These are phyloP conservation scores for Ctena decussata DNA, from an alignment of 2,888 invertebrate species.

Conservation along the genomic window DNA sequence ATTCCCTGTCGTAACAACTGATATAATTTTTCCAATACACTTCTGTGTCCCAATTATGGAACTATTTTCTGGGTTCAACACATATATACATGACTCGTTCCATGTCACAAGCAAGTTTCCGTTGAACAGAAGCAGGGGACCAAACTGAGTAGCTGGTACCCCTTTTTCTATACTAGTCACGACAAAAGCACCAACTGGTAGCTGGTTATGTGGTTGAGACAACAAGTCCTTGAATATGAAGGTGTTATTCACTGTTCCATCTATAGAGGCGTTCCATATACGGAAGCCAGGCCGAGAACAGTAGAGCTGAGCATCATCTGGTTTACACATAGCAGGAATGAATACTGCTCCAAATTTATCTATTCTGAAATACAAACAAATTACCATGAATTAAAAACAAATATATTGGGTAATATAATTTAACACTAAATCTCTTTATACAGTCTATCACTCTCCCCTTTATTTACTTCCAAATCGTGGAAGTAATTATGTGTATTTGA, in stretches of 20 bases:
- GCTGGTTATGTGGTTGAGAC: conserved; percentile 65
- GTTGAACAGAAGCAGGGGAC: conserved; percentile 90
- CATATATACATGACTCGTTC: conserved; percentile 91
- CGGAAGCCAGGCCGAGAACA: conserved; percentile 94
- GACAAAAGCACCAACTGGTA: conserved; percentile 77
- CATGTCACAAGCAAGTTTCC: conserved; percentile 93
- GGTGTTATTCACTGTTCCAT: conserved; percentile 94
- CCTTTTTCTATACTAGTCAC: conserved; percentile 51
- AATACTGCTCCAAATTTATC: conserved; percentile 91
- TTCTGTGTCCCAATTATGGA: conserved; percentile 90
- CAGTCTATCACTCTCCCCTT: no score
- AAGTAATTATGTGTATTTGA: no score
- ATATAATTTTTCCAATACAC: conserved; percentile 88
- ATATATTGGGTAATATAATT: no score
- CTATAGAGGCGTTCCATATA: conserved; percentile 93
- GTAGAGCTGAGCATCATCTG: conserved; percentile 89
- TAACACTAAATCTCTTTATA: no score
- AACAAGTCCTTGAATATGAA: conserved; percentile 92
- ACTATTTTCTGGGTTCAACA: conserved; percentile 91
- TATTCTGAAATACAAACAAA: conserved; percentile 88
- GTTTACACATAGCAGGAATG: conserved; percentile 88
- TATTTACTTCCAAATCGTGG: no score
- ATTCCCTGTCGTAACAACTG: conserved; percentile 85
- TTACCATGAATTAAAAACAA: no score
- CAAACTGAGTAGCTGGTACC: conserved; percentile 88